phyloP scores from a whole-genome alignment of 2,113 vertebrate genomes.

The Atlantisia rogersi region DNA sequence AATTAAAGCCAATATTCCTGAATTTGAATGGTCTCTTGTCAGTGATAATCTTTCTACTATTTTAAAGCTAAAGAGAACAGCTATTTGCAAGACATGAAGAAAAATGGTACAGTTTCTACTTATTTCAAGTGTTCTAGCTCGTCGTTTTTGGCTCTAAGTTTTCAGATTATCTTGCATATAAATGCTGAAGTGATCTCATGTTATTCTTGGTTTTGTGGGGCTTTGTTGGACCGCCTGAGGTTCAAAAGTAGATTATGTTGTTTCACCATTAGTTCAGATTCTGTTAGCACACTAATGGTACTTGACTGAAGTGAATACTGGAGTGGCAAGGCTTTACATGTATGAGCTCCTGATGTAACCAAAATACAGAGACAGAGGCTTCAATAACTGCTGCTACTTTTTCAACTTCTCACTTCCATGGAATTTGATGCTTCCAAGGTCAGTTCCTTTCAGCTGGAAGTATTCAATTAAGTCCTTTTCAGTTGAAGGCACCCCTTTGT shows the following conservation, averaged over 20 bases:
- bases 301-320: neutral
- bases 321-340: neutral
- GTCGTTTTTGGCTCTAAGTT: neutral
- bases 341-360: neutral
- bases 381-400: neutral
- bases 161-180: neutral
- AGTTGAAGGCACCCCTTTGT: neutral
- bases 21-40: neutral
- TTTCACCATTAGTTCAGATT: neutral
- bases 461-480: neutral
- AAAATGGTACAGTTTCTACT: neutral
- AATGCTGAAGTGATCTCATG: neutral
- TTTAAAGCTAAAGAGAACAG: neutral
- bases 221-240: neutral
- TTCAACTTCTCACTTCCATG: neutral
- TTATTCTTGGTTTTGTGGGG: neutral
- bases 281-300: neutral
- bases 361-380: neutral
- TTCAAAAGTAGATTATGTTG: neutral
- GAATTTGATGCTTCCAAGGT: neutral
- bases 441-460: neutral
- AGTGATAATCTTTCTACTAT: neutral
- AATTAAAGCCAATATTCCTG: neutral
- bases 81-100: neutral
- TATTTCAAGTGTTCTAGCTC: neutral